Percentiles rank a stretch among this genome's conserved stretches.
These are phyloP conservation scores for Alauda arvensis DNA, from an alignment of 2,797 vertebrate genomes.

Conservation along the genomic window DNA sequence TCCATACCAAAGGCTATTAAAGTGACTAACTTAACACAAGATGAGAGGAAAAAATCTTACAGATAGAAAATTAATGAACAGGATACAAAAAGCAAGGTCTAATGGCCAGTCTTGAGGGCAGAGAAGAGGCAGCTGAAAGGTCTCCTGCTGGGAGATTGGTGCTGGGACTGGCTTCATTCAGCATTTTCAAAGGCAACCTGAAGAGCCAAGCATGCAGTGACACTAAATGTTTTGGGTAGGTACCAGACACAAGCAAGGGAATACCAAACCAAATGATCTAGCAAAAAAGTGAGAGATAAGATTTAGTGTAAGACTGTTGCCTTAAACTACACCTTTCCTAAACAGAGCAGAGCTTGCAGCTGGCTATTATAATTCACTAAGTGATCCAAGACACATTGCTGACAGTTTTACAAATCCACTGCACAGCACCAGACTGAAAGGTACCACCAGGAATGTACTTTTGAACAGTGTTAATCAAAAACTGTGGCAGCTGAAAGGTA, in stretches of 20 bases:
- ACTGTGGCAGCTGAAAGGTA: background rate
- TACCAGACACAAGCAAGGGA: background rate
- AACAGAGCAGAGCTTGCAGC: background rate
- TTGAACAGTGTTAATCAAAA: background rate
- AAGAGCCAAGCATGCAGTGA: background rate
- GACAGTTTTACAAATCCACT: background rate
- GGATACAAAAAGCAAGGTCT: slow-evolving; percentile 8
- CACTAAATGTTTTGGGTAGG: background rate
- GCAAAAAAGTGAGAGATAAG: background rate
- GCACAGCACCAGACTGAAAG: background rate
- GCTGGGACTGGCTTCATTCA: background rate
- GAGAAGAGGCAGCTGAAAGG: background rate
- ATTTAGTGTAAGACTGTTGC: background rate
- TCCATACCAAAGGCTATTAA: background rate
- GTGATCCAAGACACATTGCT: background rate
- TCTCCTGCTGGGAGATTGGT: background rate
- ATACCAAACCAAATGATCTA: background rate
- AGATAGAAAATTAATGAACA: background rate
- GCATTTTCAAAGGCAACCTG: background rate
- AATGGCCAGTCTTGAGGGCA: background rate
- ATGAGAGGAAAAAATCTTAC: background rate
- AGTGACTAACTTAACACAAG: background rate
- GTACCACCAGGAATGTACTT: background rate
- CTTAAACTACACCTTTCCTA: background rate
- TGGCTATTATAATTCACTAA: background rate